These are phyloP conservation scores for Gymnopithys bicolor DNA, from an alignment of 2,797 vertebrate species.

Conservation along the genomic window DNA sequence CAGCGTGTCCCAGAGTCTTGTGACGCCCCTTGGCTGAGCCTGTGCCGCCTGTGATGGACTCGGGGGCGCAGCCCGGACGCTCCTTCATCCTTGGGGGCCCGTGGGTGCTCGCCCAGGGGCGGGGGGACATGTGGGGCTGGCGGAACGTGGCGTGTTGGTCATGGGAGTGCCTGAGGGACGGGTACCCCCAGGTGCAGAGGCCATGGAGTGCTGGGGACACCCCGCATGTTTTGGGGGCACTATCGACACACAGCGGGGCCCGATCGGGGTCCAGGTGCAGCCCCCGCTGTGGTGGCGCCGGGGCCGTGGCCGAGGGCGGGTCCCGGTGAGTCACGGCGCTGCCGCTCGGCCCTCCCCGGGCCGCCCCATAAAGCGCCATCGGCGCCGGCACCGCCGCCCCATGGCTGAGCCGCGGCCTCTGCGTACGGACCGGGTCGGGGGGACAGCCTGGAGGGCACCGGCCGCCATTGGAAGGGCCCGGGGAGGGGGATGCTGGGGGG, in stretches of 20 bases:
- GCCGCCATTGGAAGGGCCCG: not conserved
- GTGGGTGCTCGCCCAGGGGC: not conserved
- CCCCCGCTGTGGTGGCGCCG: not conserved
- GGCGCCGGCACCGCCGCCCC: not conserved
- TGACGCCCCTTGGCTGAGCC: not conserved
- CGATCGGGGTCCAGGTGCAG: no score
- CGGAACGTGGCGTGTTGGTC: no score
- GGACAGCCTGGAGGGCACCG: not conserved
- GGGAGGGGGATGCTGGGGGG: not conserved
- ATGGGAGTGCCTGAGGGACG: not conserved
- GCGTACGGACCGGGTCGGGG: not conserved
- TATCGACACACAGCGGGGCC: not conserved
- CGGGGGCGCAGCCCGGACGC: fast-evolving
- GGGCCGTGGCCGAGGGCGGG: not conserved
- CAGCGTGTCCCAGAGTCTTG: not conserved
- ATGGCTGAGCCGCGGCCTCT: not conserved
- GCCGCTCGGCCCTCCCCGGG: not conserved
- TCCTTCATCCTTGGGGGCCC: not conserved
- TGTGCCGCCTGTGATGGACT: no score
- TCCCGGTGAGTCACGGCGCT: not conserved
- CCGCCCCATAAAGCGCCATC: not conserved
- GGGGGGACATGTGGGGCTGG: not conserved
- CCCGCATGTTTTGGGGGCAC: not conserved
- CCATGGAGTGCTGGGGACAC: not conserved
- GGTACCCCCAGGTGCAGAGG: not conserved